phyloP scores from a whole-genome alignment of 2,113 vertebrate genomes.

The Python bivittatus region DNA sequence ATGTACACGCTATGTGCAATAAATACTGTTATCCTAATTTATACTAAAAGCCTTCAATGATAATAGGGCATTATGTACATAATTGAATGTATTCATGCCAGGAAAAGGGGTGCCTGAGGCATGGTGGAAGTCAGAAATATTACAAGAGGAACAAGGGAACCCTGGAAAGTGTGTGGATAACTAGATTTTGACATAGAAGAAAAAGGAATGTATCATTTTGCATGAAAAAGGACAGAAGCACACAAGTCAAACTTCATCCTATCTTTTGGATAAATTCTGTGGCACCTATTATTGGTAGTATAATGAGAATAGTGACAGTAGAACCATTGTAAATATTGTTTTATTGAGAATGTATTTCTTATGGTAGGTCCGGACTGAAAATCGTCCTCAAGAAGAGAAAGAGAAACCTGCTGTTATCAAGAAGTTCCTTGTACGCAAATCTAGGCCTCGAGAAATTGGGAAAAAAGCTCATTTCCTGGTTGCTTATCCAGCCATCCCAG shows the following conservation, averaged over 20 bases:
- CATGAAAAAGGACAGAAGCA: not conserved
- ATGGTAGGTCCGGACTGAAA: conserved; percentile 71
- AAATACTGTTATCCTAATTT: not conserved
- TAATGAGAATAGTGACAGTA: conserved; percentile 23
- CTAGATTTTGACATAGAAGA: not conserved
- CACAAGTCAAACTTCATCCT: not conserved
- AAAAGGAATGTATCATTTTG: not conserved
- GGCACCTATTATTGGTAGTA: not conserved
- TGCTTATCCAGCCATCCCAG: conserved; percentile 60
- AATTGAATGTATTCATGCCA: not conserved
- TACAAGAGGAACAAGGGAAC: not conserved
- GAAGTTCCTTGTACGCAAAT: conserved; percentile 66
- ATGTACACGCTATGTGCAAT: not conserved
- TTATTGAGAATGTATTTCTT: conserved; percentile 32
- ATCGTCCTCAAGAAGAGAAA: conserved; percentile 45
- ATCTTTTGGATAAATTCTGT: not conserved
- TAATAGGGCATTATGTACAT: not conserved
- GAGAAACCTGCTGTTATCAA: conserved; percentile 53
- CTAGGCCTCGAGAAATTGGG: conserved; percentile 55
- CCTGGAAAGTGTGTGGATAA: not conserved
- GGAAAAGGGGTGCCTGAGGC: not conserved
- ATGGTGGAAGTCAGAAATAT: not conserved
- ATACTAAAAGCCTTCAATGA: not conserved
- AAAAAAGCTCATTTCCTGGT: conserved; percentile 50
- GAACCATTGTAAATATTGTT: conserved; percentile 22